Percentiles rank a stretch among this genome's conserved stretches.
Evolutionary conservation across 2,113 vertebrate species (phyloP).

Genomic region (Bubalus kerabau): DNA sequence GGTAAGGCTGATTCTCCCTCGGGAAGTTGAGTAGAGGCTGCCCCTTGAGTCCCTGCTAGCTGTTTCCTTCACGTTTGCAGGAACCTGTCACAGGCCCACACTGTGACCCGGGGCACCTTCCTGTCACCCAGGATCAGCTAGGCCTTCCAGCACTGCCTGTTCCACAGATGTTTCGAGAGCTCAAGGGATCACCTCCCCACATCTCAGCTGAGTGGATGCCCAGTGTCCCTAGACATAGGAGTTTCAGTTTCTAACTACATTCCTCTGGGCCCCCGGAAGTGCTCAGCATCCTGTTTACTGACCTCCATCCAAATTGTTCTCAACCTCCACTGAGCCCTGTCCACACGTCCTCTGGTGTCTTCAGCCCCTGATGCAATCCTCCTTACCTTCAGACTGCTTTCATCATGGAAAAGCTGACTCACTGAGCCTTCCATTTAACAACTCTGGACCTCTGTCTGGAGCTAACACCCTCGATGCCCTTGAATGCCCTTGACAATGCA

Average conservation of each 20-base stretch:
- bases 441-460: neutral
- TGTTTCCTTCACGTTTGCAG: neutral
- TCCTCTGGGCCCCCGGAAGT: neutral
- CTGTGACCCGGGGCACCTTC: neutral
- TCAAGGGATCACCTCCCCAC: neutral
- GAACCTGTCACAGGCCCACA: neutral
- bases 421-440: neutral
- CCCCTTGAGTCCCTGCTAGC: fast-evolving
- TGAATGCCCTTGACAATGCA: neutral
- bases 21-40: neutral
- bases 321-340: neutral
- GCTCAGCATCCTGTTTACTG: neutral
- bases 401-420: neutral
- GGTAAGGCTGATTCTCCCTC: neutral
- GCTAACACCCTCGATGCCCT: neutral
- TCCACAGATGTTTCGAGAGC: neutral
- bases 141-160: neutral
- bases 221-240: neutral
- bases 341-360: neutral
- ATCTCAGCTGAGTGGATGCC: neutral
- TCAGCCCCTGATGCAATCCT: neutral
- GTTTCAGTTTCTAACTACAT: neutral
- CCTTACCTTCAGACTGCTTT: neutral
- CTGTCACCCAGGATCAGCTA: neutral
- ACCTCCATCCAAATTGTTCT: neutral